A percentile compares a stretch with the other conserved stretches of the same genome.
These are phyloP conservation scores for Drosophila malerkotliana DNA, from an alignment of 1,140 invertebrate species.

Conservation along the genomic window DNA sequence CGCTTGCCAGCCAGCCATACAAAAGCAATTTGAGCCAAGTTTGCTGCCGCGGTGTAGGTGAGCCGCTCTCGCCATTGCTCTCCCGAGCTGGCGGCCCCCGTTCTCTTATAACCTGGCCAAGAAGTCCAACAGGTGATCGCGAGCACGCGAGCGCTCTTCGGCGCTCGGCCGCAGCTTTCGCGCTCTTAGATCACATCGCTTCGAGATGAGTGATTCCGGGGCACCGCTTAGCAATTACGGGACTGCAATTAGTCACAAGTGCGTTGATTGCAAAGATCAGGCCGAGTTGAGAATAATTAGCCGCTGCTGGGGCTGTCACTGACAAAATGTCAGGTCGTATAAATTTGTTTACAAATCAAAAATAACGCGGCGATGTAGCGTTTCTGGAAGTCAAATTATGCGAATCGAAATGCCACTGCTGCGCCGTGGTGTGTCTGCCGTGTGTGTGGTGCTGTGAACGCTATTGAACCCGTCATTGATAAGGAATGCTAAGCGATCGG, in stretches of 20 bases:
- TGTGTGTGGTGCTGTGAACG: slow-evolving; percentile 61
- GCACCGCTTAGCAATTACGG: slow-evolving; percentile 16
- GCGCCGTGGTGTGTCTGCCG: background rate
- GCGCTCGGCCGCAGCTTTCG: slow-evolving; percentile 2
- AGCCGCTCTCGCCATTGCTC: slow-evolving; percentile 24
- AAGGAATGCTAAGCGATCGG: slow-evolving; percentile 38
- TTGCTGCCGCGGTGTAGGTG: slow-evolving; percentile 29
- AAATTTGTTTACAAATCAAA: slow-evolving; percentile 63
- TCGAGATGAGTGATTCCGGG: slow-evolving; percentile 34
- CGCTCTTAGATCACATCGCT: slow-evolving; percentile 39
- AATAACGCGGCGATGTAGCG: slow-evolving; percentile 25
- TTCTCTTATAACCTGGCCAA: slow-evolving; percentile 27
- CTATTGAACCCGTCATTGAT: slow-evolving; percentile 73
- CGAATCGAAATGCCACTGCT: slow-evolving; percentile 66
- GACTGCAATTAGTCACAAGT: slow-evolving; percentile 72
- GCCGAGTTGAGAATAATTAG: slow-evolving; percentile 64
- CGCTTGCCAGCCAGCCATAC: slow-evolving; percentile 48
- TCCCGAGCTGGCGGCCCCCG: slow-evolving; percentile 18
- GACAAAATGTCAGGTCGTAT: slow-evolving; percentile 60
- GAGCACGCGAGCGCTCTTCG: background rate
- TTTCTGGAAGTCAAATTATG: slow-evolving; percentile 57
- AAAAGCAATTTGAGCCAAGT: slow-evolving; percentile 58
- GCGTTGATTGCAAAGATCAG: slow-evolving; percentile 75
- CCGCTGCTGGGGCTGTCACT: slow-evolving; percentile 25
- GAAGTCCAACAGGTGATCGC: slow-evolving; percentile 53